A percentile compares a stretch with the other conserved stretches of the same genome.
These are phyloP conservation scores for Octopus sinensis DNA, from an alignment of 1,140 invertebrate genomes.

Conservation along the genomic window DNA sequence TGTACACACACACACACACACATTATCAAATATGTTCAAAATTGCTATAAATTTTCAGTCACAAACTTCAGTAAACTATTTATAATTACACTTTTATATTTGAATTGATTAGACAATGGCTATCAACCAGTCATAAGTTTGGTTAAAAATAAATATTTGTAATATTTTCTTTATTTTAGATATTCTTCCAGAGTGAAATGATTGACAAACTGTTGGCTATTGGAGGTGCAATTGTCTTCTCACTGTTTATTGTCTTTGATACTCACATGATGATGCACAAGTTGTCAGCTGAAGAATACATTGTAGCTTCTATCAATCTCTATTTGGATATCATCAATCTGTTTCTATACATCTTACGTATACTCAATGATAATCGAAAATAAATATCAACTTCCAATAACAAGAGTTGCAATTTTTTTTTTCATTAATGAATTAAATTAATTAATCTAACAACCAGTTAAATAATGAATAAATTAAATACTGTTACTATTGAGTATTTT, in stretches of 20 bases:
- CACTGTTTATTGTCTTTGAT: constrained; percentile 69
- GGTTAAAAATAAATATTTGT: background rate
- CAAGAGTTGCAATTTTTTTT: too few relatives aligned
- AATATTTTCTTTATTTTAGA: constrained; percentile 60
- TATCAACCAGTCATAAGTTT: background rate
- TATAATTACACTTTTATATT: too few relatives aligned
- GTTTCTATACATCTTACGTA: constrained; percentile 76
- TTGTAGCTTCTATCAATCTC: constrained; percentile 76
- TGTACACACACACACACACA: background rate
- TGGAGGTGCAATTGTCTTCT: constrained; percentile 74
- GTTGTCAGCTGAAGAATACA: constrained; percentile 75
- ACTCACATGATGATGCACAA: constrained; percentile 68
- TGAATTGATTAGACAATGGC: too few relatives aligned
- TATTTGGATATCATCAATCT: constrained; percentile 85
- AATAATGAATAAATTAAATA: too few relatives aligned
- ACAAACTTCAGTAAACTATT: too few relatives aligned
- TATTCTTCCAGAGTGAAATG: constrained; percentile 69
- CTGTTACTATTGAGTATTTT: too few relatives aligned
- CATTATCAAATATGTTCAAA: too few relatives aligned
- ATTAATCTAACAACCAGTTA: too few relatives aligned
- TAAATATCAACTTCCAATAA: background rate
- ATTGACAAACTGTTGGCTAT: constrained; percentile 70
- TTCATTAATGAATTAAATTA: too few relatives aligned
- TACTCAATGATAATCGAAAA: constrained; percentile 28
- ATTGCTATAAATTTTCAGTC: too few relatives aligned